A percentile compares a stretch with the other conserved stretches of the same genome.
Evolutionary conservation across 2,888 invertebrate species (phyloP).

Genomic region (Chalcis sispes): DNA sequence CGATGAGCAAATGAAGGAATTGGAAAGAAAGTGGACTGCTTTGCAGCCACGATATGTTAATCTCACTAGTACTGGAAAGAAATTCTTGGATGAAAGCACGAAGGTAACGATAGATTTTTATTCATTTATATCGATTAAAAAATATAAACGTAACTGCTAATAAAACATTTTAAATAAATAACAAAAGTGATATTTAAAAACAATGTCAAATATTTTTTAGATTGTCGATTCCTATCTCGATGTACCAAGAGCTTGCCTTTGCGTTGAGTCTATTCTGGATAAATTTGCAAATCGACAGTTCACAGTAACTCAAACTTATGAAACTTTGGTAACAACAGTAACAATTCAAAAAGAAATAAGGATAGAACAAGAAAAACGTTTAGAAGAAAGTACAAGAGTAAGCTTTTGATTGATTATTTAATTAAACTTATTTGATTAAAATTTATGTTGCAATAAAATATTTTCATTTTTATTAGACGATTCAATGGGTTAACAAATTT

Average conservation of each 20-base stretch:
- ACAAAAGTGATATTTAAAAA: background rate
- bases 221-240: constrained; percentile 76
- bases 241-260: constrained; percentile 81
- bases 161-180: background rate
- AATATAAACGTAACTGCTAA: background rate
- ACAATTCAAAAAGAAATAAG: constrained; percentile 76
- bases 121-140: constrained; percentile 34
- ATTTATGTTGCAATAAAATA: background rate
- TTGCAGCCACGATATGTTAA: constrained; percentile 82
- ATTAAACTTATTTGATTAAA: constrained; percentile 55
- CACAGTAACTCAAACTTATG: constrained; percentile 83
- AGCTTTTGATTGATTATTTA: constrained; percentile 69
- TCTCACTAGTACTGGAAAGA: constrained; percentile 82
- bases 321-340: constrained; percentile 83
- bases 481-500: constrained; percentile 82
- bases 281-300: constrained; percentile 82
- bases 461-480: constrained; percentile 77
- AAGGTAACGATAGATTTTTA: constrained; percentile 75
- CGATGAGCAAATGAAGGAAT: constrained; percentile 76
- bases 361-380: constrained; percentile 76
- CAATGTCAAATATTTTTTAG: background rate
- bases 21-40: constrained; percentile 82
- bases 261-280: constrained; percentile 83
- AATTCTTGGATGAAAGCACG: constrained; percentile 81
- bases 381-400: constrained; percentile 72